Evolutionary conservation across 2,888 invertebrate genomes (phyloP).

Genomic region (Drosophila cyrtoloma): DNA sequence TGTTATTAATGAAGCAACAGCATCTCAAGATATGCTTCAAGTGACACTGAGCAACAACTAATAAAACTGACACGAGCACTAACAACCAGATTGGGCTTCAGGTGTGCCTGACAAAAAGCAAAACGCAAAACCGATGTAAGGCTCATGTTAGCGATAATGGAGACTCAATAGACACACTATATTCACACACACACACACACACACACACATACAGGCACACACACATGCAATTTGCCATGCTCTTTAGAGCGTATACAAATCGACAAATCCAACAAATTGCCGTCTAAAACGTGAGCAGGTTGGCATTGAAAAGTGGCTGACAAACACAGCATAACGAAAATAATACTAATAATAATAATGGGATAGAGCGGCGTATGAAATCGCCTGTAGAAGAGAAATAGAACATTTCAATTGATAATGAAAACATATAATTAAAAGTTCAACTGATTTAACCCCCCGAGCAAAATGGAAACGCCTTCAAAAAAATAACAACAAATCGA

Average conservation of each 20-base stretch:
- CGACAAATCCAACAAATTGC: constrained; percentile 69
- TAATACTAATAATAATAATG: constrained; percentile 17
- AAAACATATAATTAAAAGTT: constrained; percentile 73
- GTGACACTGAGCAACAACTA: constrained; percentile 53
- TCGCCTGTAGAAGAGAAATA: constrained; percentile 11
- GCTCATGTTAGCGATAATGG: constrained; percentile 55
- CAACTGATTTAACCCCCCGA: constrained; percentile 66
- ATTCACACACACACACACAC: not conserved
- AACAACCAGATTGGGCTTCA: constrained; percentile 33
- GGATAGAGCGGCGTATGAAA: constrained; percentile 39
- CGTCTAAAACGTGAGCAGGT: constrained; percentile 68
- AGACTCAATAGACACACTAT: constrained; percentile 18
- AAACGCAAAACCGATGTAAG: constrained; percentile 43
- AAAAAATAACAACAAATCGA: constrained; percentile 31
- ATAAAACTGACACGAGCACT: constrained; percentile 30
- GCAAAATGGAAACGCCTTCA: constrained; percentile 61
- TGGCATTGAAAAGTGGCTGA: constrained; percentile 72
- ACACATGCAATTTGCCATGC: constrained; percentile 61
- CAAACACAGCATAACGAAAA: constrained; percentile 40
- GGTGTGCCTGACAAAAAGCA: constrained; percentile 59
- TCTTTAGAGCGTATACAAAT: constrained; percentile 70
- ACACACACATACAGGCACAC: not conserved
- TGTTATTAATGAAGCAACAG: constrained; percentile 41
- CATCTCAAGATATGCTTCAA: constrained; percentile 31
- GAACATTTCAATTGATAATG: constrained; percentile 77